Evolutionary conservation across 2,113 vertebrate species (phyloP), one percentile per base, ranked within the genome.

Genomic region (Dinomys branickii): DNA sequence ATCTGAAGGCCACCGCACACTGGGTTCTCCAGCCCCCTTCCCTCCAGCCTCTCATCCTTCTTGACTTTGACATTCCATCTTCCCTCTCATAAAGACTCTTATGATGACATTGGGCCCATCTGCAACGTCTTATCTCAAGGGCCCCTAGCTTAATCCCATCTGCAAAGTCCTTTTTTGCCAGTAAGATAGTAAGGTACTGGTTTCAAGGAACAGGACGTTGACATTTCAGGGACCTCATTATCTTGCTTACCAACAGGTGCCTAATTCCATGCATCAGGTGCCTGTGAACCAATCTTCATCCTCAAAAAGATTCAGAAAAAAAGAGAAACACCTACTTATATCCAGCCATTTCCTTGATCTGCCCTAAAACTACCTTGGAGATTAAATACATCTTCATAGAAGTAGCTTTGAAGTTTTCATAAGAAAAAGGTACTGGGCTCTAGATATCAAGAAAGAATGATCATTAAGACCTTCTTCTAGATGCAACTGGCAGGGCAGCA

Each of bases 401-500:
- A 73, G 26, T 78, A 80, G 47, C 5, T 92, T 96, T 95, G 63
- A 80, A 10, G 2, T 84, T 96, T 91, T 61, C 54, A 30, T 61
- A 33, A 88, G 82, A 67, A 86, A 98, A 89, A 38, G 35, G 11
- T 44, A 26, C 63, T 50, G 7, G 44, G 12, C 24, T 93, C 52
- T n/a, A 67, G 11, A 83, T n/a, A 88, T 85, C 73, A 75, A 95
- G 61, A 95, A 86, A n/a, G 82, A 88, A 2, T 50, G 17, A 93
- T 94, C 67, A 47, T 65, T 96, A 87, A 94, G 89, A 58, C 61
- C 58, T 86, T n/a, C 54, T 82, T 85, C 81, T 88, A 85, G 88
- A 71, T 81, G 41, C 41, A 75, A 85, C 16, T 6, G 58, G n/a
- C 73, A 7, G 22, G 90, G 77, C 81, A 92, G 47, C 56, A 35